phyloP scores from a whole-genome alignment of 2,113 vertebrate species.

The Cyanistes caeruleus region DNA sequence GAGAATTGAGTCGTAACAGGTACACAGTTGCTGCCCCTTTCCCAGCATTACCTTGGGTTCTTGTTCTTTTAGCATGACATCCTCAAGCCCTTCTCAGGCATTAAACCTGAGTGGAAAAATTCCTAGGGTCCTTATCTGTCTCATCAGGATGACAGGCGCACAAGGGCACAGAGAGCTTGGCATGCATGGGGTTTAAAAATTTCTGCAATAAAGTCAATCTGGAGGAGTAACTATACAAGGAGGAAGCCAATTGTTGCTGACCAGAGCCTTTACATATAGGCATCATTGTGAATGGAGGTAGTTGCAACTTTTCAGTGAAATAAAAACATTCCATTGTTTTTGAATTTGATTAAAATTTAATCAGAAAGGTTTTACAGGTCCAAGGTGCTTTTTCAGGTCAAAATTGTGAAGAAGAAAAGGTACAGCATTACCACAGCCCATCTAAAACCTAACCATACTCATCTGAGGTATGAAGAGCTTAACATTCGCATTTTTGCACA shows the following conservation, averaged over 20 bases:
- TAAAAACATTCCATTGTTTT: background rate
- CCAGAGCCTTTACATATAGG: background rate
- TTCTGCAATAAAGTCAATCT: background rate
- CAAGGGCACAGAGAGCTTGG: background rate
- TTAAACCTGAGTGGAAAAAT: background rate
- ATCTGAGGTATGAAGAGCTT: background rate
- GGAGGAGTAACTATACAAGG: background rate
- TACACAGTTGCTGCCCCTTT: background rate
- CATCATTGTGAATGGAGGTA: background rate
- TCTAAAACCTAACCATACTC: background rate
- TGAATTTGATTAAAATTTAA: background rate
- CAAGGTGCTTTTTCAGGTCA: background rate
- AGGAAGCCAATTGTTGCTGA: background rate
- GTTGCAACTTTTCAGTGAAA: background rate
- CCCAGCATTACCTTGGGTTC: background rate
- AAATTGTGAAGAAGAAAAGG: background rate
- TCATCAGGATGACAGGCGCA: background rate
- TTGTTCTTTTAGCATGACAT: background rate
- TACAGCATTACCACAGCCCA: background rate
- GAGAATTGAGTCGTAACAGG: background rate
- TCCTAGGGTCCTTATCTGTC: background rate
- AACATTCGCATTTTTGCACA: background rate
- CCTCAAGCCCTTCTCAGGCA: background rate
- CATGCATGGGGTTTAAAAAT: background rate
- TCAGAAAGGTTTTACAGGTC: background rate